Evolutionary conservation across 1,140 invertebrate genomes (phyloP).

Genomic region (Drosophila mojavensis): DNA sequence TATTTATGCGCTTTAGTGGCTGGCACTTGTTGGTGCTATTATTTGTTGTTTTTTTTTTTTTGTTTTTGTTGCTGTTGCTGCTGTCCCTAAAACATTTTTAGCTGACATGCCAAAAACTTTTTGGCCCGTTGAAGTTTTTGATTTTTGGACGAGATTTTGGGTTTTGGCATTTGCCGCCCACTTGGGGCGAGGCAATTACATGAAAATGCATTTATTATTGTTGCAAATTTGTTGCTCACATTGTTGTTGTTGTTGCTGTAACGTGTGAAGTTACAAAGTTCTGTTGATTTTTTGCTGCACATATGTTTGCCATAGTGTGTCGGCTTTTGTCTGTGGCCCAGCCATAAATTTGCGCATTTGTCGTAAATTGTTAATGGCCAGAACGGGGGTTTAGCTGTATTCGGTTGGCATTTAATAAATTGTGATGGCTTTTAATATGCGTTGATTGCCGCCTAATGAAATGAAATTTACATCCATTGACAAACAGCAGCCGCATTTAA

Average conservation of each 20-base stretch:
- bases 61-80: slow-evolving; percentile 26
- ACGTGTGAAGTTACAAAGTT: slow-evolving; percentile 46
- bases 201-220: slow-evolving; percentile 77
- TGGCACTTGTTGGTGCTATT: slow-evolving; percentile 12
- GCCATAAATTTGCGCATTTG: slow-evolving; percentile 39
- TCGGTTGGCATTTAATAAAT: slow-evolving; percentile 36
- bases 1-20: slow-evolving; percentile 70
- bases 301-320: background rate
- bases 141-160: slow-evolving; percentile 55
- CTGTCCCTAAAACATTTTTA: slow-evolving; percentile 57
- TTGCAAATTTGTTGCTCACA: slow-evolving; percentile 30
- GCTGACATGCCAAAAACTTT: slow-evolving; percentile 75
- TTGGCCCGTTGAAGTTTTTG: slow-evolving; percentile 73
- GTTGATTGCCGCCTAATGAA: slow-evolving; percentile 28
- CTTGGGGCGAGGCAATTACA: slow-evolving; percentile 59
- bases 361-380: slow-evolving; percentile 36
- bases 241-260: slow-evolving; percentile 28
- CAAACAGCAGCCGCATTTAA: slow-evolving; percentile 15
- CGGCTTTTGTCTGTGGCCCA: slow-evolving; percentile 28
- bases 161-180: background rate
- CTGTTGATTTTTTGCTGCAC: background rate
- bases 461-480: slow-evolving; percentile 31
- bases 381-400: slow-evolving; percentile 39
- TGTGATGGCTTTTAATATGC: slow-evolving; percentile 37
- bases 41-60: background rate